Evolutionary conservation across 2,113 vertebrate genomes (phyloP).

Genomic region (Carassius gibelio): DNA sequence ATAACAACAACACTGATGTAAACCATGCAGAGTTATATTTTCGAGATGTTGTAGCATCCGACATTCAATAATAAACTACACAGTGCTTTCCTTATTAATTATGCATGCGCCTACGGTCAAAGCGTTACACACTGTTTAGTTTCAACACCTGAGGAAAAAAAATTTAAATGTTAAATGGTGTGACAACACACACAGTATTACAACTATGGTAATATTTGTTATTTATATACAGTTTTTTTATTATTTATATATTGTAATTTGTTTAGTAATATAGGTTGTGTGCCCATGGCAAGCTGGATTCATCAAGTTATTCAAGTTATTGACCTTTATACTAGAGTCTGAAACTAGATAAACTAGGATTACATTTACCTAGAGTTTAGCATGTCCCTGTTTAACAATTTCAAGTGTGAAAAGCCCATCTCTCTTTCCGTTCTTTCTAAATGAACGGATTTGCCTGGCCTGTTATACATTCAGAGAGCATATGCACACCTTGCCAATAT

Average conservation of each 20-base stretch:
- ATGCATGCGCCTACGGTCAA: background rate
- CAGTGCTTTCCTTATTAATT: background rate
- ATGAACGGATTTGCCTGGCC: background rate
- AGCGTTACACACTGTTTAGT: background rate
- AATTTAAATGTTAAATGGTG: background rate
- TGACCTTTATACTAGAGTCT: background rate
- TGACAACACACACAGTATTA: background rate
- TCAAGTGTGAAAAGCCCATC: background rate
- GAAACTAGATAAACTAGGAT: no score
- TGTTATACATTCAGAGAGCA: background rate
- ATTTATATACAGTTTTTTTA: background rate
- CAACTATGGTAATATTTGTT: background rate
- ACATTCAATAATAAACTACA: background rate
- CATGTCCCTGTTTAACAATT: background rate
- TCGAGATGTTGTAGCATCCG: background rate
- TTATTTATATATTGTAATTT: background rate
- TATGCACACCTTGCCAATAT: slow-evolving; percentile 10
- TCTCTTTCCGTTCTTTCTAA: background rate
- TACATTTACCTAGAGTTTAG: background rate
- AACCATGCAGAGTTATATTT: background rate
- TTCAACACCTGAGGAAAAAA: background rate
- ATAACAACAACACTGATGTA: background rate
- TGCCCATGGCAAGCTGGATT: background rate
- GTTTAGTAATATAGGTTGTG: background rate
- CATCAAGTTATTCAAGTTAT: no score